A percentile compares a stretch with the other conserved stretches of the same genome.
Evolutionary conservation across 2,888 invertebrate species (phyloP).

Genomic region (Caenorhabditis angaria): DNA sequence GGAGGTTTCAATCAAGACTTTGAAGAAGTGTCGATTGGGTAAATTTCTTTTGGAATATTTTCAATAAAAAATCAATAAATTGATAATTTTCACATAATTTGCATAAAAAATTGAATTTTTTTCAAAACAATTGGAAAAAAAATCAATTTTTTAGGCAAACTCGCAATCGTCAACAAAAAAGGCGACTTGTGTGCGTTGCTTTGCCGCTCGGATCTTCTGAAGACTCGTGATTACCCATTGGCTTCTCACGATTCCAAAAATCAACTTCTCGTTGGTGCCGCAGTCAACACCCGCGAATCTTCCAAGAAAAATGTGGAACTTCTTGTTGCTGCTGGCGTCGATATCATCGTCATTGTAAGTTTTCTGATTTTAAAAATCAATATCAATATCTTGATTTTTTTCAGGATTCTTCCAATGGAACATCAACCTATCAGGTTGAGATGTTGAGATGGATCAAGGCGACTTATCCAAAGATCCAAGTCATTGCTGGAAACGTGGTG

Average conservation of each 20-base stretch:
- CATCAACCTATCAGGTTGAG: constrained; percentile 91
- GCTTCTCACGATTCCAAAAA: constrained; percentile 95
- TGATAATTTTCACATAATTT: too few relatives aligned
- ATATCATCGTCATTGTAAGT: constrained; percentile 86
- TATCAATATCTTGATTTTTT: constrained; percentile 19
- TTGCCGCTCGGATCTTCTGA: constrained; percentile 96
- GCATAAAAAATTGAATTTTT: too few relatives aligned
- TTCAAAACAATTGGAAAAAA: neutral
- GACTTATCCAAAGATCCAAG: constrained; percentile 86
- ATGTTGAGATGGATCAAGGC: constrained; percentile 91
- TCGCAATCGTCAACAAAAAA: constrained; percentile 77
- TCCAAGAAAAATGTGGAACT: constrained; percentile 84
- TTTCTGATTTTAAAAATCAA: neutral
- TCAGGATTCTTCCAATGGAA: constrained; percentile 95
- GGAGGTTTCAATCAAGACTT: constrained; percentile 36
- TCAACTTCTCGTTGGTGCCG: constrained; percentile 88
- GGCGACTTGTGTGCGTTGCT: constrained; percentile 92
- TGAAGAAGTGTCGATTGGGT: constrained; percentile 48
- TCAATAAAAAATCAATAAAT: too few relatives aligned
- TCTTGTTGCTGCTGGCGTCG: constrained; percentile 88
- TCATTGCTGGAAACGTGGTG: constrained; percentile 96
- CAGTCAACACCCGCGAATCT: constrained; percentile 86
- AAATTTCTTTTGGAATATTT: neutral
- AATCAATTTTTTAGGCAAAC: constrained; percentile 74
- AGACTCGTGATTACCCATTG: constrained; percentile 88